Percentiles rank a stretch among this genome's conserved stretches.
These are phyloP conservation scores for Brachionus rubens DNA, from an alignment of 1,140 invertebrate genomes.

Conservation along the genomic window DNA sequence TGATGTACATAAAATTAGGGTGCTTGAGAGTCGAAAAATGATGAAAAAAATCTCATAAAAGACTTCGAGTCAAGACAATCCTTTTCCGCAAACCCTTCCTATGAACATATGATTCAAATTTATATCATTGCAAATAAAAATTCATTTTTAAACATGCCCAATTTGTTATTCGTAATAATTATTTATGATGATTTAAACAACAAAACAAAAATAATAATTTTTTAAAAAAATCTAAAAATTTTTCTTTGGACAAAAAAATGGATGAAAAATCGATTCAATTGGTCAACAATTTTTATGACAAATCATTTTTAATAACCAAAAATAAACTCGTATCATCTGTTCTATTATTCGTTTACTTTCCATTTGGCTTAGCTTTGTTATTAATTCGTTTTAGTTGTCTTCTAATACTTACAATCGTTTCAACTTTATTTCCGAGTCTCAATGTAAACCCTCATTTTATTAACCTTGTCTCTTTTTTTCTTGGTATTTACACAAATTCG, in stretches of 20 bases:
- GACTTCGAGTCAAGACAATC: too few species aligned
- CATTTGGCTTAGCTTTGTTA: background rate
- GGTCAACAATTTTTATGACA: background rate
- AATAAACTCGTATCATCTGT: background rate
- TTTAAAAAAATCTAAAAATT: background rate
- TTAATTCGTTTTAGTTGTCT: background rate
- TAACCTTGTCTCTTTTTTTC: background rate
- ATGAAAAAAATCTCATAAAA: too few species aligned
- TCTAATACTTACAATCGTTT: background rate
- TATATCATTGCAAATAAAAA: too few species aligned
- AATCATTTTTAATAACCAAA: background rate
- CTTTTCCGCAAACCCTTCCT: too few species aligned
- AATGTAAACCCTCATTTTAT: background rate
- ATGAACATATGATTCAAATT: too few species aligned
- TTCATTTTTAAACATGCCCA: too few species aligned
- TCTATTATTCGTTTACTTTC: background rate
- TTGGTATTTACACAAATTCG: background rate
- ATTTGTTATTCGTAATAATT: background rate
- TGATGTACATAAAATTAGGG: too few species aligned
- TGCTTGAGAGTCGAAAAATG: too few species aligned
- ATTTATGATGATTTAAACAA: slow-evolving; percentile 25
- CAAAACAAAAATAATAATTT: background rate
- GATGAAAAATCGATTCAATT: too few species aligned
- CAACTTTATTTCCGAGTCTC: background rate
- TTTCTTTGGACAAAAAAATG: too few species aligned